Evolutionary conservation across 2,113 vertebrate genomes (phyloP), one percentile per base, ranked within the genome.

Genomic region (Rhynchopsitta pachyrhyncha): DNA sequence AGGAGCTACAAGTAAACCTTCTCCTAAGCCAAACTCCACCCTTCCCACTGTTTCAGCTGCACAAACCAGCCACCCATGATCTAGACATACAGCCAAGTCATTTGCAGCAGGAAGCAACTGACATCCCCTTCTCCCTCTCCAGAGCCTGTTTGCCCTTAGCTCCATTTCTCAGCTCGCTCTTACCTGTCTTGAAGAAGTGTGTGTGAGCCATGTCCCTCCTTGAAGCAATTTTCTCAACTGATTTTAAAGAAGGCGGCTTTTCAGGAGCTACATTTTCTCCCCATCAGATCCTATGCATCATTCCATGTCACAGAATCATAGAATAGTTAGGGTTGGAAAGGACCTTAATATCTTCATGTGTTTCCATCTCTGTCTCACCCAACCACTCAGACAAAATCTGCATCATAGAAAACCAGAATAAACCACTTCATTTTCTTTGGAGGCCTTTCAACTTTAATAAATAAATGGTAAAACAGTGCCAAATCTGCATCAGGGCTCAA

Each of bases 361-460:
- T 71, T 90, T 37, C 59, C 71, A 17, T 10, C 75, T 62, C 59
- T 15, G 39, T 39, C 42, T 76, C 62, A 47, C 64, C 57, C 64
- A 22, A 22, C 28, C 19, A 8, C 0, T 7, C 39, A 73, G 46
- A 55, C 41, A 31, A 13, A 7, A 10, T 3, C 33, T 41, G 35
- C 55, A 17, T 41, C 49, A 6, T 1, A 29, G 22, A 52, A 76
- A 82, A 52, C 8, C 7, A 0, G 3, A 88, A 66, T 4, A 53
- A 68, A 71, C 4, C 9, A 37, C 9, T 0, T 0, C 6, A 7
- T 76, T 73, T n/a, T 41, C 83, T 76, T 53, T 62, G 77, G 62
- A 47, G 63, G 76, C 66, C 79, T 60, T 91, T 88, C 25, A 17
- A 6, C 37, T 94, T 95, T 93, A 97, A 93, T 95, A 92, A 96